Conservation (phyloP, 2,797 vertebrate species). For the Pelobates cultripes region DNA sequence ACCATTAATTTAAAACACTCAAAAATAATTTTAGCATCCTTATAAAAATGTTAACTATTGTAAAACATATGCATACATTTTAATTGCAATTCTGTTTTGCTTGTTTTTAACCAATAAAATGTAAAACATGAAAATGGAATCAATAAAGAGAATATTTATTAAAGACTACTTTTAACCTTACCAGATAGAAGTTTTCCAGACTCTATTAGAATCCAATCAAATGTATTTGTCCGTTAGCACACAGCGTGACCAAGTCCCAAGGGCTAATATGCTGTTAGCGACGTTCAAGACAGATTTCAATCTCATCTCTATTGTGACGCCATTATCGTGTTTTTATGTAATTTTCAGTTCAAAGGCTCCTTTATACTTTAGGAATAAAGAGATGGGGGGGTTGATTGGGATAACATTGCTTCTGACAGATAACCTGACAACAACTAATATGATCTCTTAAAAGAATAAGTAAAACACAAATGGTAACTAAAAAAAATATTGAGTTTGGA, state of each 20-base stretch:
- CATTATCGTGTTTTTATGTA: conserved; percentile 52
- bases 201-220: conserved; percentile 34
- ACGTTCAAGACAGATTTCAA: conserved; percentile 19
- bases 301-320: conserved; percentile 41
- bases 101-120: not conserved
- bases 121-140: not conserved
- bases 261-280: conserved; percentile 31
- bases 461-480: not conserved
- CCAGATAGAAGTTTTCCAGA: conserved; percentile 1
- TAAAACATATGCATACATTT: not conserved
- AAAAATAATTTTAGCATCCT: too few relatives aligned
- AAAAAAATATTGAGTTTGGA: not conserved
- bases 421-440: not conserved
- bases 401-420: conserved; percentile 27
- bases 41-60: too few relatives aligned
- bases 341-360: conserved; percentile 55
- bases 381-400: conserved; percentile 7
- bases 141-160: not conserved
- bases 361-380: conserved; percentile 51
- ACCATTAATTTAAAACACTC: too few relatives aligned
- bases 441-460: conserved; percentile 4
- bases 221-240: conserved; percentile 40
- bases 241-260: conserved; percentile 18
- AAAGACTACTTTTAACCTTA: not conserved
- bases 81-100: not conserved